Evolutionary conservation across 1,140 invertebrate genomes (phyloP).

Genomic region (Thaumatotibia leucotreta): DNA sequence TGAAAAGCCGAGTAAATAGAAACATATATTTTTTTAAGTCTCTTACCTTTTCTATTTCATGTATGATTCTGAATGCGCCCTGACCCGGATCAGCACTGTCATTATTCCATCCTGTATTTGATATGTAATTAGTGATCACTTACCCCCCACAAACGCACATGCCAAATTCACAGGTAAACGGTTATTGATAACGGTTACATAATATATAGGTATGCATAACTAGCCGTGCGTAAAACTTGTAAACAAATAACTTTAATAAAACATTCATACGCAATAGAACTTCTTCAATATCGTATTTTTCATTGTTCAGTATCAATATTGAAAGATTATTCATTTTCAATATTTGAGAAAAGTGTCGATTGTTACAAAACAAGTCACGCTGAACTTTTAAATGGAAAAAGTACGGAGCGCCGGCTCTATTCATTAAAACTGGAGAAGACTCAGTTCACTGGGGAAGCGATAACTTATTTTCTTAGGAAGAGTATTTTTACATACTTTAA

Average conservation of each 20-base stretch:
- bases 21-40: too few relatives aligned
- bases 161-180: too few relatives aligned
- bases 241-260: conserved; percentile 17
- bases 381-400: conserved; percentile 62
- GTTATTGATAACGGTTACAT: too few relatives aligned
- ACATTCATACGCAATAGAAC: conserved; percentile 17
- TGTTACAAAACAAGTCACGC: conserved; percentile 45
- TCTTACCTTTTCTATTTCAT: too few relatives aligned
- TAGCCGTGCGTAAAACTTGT: not conserved
- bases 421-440: conserved; percentile 57
- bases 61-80: too few relatives aligned
- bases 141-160: too few relatives aligned
- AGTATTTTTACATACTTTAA: conserved; percentile 25
- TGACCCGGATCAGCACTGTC: too few relatives aligned
- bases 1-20: too few relatives aligned
- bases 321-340: conserved; percentile 11
- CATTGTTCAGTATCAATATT: conserved; percentile 8
- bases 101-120: too few relatives aligned
- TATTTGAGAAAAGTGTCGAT: conserved; percentile 27
- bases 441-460: conserved; percentile 32
- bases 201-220: too few relatives aligned
- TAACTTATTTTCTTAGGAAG: conserved; percentile 45
- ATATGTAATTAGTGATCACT: too few relatives aligned
- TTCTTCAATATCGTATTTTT: not conserved
- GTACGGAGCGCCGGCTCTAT: conserved; percentile 45